Base-by-base conservation (phyloP, 2,797 vertebrate genomes). In the Astyanax mexicanus region DNA sequence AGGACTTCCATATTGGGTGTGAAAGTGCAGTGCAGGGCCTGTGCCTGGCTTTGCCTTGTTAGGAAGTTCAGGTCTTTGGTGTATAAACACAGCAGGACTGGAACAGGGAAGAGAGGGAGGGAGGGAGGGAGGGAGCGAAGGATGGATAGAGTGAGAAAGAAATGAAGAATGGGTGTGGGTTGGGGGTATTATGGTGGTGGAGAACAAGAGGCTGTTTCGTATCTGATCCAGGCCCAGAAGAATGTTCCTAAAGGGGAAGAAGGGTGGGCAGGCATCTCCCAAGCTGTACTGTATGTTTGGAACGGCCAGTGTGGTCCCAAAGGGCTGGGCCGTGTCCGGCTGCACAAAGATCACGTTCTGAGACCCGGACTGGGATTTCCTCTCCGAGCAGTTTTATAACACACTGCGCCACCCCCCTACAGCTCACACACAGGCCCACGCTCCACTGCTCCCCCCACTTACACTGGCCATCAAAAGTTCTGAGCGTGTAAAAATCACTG, bases 1-100 rank as follows among this genome's bases (percentile, higher is more conserved):
- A 78, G 81, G 80, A 92, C 89, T 89, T 91, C 92, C 92, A 93
- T 93, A 94, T 92, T 92, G 91, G 92, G 93, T 90, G 91, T 89
- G 88, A 91, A 90, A 81, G 79, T 49, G 5, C 47, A 81, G 84
- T 51, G 35, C n/a, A 76, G 65, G 66, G 68, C 82, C 58, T 9
- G 29, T 77, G 74, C 71, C 80, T 38, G 82, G 84, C 84, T 84
- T 93, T 92, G 88, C 93, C 93, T 93, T 94, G 89, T 94, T 94
- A 93, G 93, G 93, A 91, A 94, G 89, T 90, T 57, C 52, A 69
- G 78, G 84, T 86, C 85, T 86, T 83, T 61, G 74, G 78, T 89
- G 82, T 79, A 86, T 92, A 93, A 92, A 92, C 92, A 93, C 76
- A 86, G 70, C 81, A 81, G 72, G 83, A 80, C 84, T 79, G 68